These are phyloP conservation scores for Loris lydekkerianus DNA, from an alignment of 2,797 vertebrate species.

Conservation along the genomic window DNA sequence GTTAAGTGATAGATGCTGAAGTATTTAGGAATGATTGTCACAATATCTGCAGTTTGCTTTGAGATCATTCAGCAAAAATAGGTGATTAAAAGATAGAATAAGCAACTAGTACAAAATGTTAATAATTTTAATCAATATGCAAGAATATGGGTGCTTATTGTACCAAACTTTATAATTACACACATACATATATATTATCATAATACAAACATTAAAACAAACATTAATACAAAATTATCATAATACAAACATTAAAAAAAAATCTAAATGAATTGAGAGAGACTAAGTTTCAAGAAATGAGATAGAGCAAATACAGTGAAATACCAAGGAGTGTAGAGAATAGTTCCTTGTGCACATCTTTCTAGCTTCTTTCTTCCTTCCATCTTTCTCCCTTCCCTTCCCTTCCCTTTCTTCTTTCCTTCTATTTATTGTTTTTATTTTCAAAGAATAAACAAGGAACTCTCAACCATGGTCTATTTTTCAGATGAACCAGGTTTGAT, in stretches of 20 bases:
- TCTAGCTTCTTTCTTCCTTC: too few relatives aligned
- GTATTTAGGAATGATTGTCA: background rate
- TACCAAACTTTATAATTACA: background rate
- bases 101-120: background rate
- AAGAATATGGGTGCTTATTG: background rate
- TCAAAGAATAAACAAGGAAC: background rate
- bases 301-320: background rate
- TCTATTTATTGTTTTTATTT: background rate
- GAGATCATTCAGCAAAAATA: slow-evolving; percentile 11
- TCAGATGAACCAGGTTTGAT: background rate
- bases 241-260: slow-evolving; percentile 23
- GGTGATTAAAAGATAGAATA: background rate
- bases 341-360: background rate
- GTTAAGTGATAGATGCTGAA: background rate
- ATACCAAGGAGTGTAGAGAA: background rate
- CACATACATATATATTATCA: background rate
- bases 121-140: background rate
- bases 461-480: background rate
- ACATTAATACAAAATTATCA: slow-evolving; percentile 39
- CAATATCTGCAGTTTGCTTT: background rate
- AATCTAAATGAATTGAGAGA: background rate
- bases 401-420: background rate
- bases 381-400: background rate
- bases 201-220: slow-evolving; percentile 22
- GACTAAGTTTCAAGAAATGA: background rate